phyloP scores from a whole-genome alignment of 2,797 vertebrate species.

The Crocidura indochinensis region DNA sequence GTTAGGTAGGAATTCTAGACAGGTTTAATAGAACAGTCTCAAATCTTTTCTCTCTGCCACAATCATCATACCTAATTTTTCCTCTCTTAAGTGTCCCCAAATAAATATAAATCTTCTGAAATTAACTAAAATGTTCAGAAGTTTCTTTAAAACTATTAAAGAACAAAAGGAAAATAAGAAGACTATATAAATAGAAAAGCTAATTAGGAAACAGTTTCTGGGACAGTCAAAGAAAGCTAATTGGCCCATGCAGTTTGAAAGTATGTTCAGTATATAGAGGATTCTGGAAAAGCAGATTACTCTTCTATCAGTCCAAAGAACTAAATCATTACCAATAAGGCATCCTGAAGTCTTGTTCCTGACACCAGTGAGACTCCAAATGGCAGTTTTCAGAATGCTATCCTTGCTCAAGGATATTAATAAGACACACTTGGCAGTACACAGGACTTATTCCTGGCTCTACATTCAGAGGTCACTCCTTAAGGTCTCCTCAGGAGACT shows the following conservation, averaged over 20 bases:
- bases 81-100: neutral
- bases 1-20: neutral
- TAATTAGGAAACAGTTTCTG: slow-evolving; percentile 50
- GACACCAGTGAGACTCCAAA: neutral
- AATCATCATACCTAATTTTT: neutral
- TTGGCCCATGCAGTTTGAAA: neutral
- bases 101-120: slow-evolving; percentile 44
- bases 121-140: slow-evolving; percentile 6
- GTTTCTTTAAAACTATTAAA: slow-evolving; percentile 49
- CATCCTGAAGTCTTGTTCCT: neutral
- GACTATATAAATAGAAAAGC: neutral
- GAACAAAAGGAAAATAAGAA: slow-evolving; percentile 47
- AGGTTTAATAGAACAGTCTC: neutral
- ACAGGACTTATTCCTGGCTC: no score
- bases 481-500: no score
- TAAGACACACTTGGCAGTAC: neutral
- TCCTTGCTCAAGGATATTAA: neutral
- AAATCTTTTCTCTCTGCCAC: neutral
- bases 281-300: neutral
- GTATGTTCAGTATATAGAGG: no score
- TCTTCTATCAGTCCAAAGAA: neutral
- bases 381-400: neutral
- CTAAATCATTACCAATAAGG: neutral
- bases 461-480: no score
- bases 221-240: neutral